A percentile compares a stretch with the other conserved stretches of the same genome.
Conservation (phyloP, 2,113 vertebrate genomes). For the Megalops atlanticus region DNA sequence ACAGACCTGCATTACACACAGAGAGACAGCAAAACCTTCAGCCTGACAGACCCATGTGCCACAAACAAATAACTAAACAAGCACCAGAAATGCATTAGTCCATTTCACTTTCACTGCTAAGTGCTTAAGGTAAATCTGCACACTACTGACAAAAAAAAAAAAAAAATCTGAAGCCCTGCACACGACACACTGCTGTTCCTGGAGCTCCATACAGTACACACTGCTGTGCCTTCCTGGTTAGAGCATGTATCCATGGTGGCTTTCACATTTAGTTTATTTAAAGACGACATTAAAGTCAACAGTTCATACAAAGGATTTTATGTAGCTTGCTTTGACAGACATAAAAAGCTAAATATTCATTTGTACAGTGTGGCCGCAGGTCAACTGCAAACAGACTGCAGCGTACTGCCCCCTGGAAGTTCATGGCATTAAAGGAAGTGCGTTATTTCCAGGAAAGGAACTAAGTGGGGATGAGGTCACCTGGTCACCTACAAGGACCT, state of each 20-base stretch:
- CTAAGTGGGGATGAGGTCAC: not conserved
- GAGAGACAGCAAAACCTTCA: not conserved
- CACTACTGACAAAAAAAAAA: not conserved
- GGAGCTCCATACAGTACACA: not conserved
- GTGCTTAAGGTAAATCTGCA: not conserved
- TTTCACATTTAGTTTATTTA: not conserved
- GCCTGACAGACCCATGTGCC: not conserved
- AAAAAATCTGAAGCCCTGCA: not conserved
- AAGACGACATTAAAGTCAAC: not conserved
- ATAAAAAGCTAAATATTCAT: not conserved
- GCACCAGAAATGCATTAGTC: constrained; percentile 4
- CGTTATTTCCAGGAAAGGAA: not conserved
- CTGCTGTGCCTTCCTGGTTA: not conserved
- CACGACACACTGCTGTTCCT: not conserved
- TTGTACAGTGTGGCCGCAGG: not conserved
- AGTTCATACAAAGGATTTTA: not conserved
- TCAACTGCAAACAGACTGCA: not conserved
- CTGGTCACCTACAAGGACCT: not conserved
- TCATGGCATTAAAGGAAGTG: not conserved
- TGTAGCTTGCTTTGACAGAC: not conserved
- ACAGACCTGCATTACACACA: not conserved
- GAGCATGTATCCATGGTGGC: not conserved
- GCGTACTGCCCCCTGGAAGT: not conserved
- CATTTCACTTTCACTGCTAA: not conserved
- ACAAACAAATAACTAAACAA: not conserved